A percentile compares a stretch with the other conserved stretches of the same genome.
phyloP scores from a whole-genome alignment of 2,888 invertebrate species.

The Apamea monoglypha region DNA sequence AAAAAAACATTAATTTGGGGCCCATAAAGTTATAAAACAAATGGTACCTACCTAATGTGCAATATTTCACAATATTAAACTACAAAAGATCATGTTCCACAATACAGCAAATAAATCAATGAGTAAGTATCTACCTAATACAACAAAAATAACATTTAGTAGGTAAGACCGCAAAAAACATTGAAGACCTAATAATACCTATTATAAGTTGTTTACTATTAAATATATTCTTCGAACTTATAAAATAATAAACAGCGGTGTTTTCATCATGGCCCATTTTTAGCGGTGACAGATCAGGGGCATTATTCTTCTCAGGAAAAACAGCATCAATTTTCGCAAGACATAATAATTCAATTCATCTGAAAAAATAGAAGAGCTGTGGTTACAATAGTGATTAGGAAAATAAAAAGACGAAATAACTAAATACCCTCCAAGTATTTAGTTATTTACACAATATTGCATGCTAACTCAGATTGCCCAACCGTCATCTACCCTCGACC shows the following conservation, averaged over 20 bases:
- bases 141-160: not conserved
- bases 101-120: slow-evolving; percentile 22
- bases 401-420: no score
- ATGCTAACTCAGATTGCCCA: not conserved
- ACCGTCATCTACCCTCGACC: not conserved
- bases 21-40: not conserved
- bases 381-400: slow-evolving; percentile 6
- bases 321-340: slow-evolving; percentile 2
- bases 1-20: not conserved
- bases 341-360: not conserved
- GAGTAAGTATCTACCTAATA: not conserved
- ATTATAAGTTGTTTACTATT: slow-evolving; percentile 29
- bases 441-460: not conserved
- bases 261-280: slow-evolving; percentile 9
- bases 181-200: slow-evolving; percentile 18
- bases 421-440: no score
- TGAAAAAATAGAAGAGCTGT: slow-evolving; percentile 25
- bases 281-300: slow-evolving; percentile 39
- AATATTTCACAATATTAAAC: slow-evolving; percentile 12
- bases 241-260: slow-evolving; percentile 29
- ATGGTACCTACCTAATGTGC: not conserved
- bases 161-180: slow-evolving; percentile 32
- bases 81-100: slow-evolving; percentile 53
- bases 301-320: slow-evolving; percentile 19
- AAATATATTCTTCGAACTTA: slow-evolving; percentile 31